Base-by-base conservation (phyloP, 1,140 invertebrate species). In the Drosophila sproati region DNA sequence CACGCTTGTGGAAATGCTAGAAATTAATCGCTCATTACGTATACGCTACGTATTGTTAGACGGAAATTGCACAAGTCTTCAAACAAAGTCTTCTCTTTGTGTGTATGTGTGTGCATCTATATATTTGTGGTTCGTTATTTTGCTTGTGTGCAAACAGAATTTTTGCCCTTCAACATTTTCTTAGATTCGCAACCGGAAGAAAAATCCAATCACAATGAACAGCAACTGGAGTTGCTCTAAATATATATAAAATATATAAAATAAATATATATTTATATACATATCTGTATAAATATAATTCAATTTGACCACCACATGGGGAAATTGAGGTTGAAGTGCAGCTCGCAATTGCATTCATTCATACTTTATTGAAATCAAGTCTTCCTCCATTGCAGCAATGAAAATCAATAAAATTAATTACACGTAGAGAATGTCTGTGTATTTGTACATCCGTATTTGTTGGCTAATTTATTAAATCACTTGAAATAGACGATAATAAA, bases 41-140 rank as follows among this genome's bases (percentile, higher is more conserved):
- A 75, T 88, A 83, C 80, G 73, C 60, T 47, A 37, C 73, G 71
- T 88, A 81, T 78, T 83, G 85, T 67, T 70, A 50, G 56, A 51
- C 80, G 83, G 83, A 88, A 88, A 83, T 87, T 87, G 85, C 80
- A 87, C 70, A 83, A 80, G 77, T 83, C 73, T 74, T 83, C 77
- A 89, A 87, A 89, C 80, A 83, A 66, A 74, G 54, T 77, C 73
- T 67, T 73, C 52, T 29, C 4, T 48, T 7, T 61, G 50, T 67
- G 28, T 56, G 28, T 51, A 1, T 61, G 6, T 62, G 56, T 64
- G 6, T 73, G 43, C 63, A 31, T 54, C n/a, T 31, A 5, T 60
- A 43, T 69, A 31, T 34, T 6, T 51, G 12, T 31, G 47, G 43
- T 45, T 6, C 48, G 43, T 45, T n/a, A 41, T 10, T 54, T 41